Conservation (phyloP, 1,140 invertebrate genomes). For the Aradophagus sp. region DNA sequence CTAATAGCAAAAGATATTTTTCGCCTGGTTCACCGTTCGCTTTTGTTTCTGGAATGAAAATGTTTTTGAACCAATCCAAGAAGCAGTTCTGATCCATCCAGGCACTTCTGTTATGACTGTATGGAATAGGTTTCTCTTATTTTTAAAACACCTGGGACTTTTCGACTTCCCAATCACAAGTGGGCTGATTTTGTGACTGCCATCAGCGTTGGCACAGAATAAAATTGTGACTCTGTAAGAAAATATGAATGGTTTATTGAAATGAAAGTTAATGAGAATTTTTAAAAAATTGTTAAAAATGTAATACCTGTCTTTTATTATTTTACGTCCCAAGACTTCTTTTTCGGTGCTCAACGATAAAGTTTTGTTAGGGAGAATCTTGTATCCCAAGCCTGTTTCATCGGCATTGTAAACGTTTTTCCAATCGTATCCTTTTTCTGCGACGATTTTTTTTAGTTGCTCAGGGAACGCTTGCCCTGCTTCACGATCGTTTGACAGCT, state of each 20-base stretch:
- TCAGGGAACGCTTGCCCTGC: slow-evolving; percentile 15
- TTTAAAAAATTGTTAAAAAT: too few relatives aligned
- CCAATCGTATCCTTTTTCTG: slow-evolving; percentile 6
- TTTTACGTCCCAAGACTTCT: slow-evolving; percentile 7
- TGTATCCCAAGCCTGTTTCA: slow-evolving; percentile 67
- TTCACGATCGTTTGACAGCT: slow-evolving; percentile 24
- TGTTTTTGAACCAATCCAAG: slow-evolving; percentile 11
- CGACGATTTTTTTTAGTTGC: slow-evolving; percentile 13
- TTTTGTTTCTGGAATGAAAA: slow-evolving; percentile 13
- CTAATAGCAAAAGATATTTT: slow-evolving; percentile 15
- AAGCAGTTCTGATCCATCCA: slow-evolving; percentile 8
- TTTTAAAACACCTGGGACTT: slow-evolving; percentile 8
- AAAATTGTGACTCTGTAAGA: slow-evolving; percentile 12
- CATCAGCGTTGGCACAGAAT: slow-evolving; percentile 11
- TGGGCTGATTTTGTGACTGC: slow-evolving; percentile 6
- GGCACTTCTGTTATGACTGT: slow-evolving; percentile 11
- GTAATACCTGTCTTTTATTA: slow-evolving; percentile 4
- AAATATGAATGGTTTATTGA: neutral
- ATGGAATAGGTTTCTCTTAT: slow-evolving; percentile 1
- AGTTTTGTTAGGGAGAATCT: slow-evolving; percentile 61
- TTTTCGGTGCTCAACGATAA: slow-evolving; percentile 15
- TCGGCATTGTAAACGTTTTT: slow-evolving; percentile 66
- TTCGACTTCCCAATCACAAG: slow-evolving; percentile 12
- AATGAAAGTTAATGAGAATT: neutral
- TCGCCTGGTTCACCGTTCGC: neutral